Base-by-base conservation (phyloP, 2,797 vertebrate genomes). In the Cyclura pinguis region DNA sequence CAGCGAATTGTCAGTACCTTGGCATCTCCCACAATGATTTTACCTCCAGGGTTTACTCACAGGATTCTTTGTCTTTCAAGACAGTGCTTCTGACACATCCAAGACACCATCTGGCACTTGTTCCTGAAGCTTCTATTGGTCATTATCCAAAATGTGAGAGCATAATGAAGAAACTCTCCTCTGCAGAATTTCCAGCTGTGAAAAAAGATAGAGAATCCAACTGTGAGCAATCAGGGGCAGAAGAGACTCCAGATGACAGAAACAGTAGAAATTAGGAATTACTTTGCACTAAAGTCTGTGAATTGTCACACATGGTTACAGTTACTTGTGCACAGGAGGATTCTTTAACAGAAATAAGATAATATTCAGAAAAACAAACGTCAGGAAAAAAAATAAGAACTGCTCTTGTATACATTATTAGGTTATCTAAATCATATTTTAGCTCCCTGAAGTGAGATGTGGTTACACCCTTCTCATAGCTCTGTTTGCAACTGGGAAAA, bases 181-280 rank as follows among this genome's bases (percentile, higher is more conserved):
- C 69, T 52, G 10, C 24, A 55, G n/a, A 73, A 82, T 83, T 69
- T 88, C 87, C 80, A 83, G 67, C 80, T 83, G 52, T 42, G 80
- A 88, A 47, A 52, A 83, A 74, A 47, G 64, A 27, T 27, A 62
- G n/a, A 74, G 35, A 82, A 59, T 88, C 80, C 67, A 47, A 6
- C 67, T 83, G 67, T 16, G 80, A 74, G 35, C 67, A 59, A 32
- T 47, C 27, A 42, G 80, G 27, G 6, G 16, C 55, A 57, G 67
- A 42, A 38, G 69, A 52, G 52, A 38, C 22, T 4, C 27, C 4
- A 35, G 18, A 57, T 74, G 67, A 73, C 14, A 18, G 50, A 24
- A 64, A 35, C 13, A 86, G 80, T 10, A 67, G 78, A 72, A 90
- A 3, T 20, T 4, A 14, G 1, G 82, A 16, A 27, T 62, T 0